These are phyloP conservation scores for Lepus timidus DNA, from an alignment of 2,113 vertebrate genomes.

Conservation along the genomic window DNA sequence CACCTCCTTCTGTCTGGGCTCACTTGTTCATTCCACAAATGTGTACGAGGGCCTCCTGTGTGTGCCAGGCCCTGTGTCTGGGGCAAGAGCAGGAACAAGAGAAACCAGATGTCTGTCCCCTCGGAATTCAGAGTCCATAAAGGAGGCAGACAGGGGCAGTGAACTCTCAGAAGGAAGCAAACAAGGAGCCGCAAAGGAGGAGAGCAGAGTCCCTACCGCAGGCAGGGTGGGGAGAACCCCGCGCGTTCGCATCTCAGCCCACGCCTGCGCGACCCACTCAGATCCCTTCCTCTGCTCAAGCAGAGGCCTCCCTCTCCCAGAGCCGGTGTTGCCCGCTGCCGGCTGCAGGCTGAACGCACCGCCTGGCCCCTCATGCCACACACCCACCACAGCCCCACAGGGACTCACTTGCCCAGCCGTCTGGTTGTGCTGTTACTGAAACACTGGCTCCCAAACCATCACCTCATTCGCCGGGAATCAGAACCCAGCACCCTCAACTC, in stretches of 20 bases:
- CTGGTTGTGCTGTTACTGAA: neutral
- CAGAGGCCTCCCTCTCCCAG: neutral
- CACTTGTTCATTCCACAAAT: neutral
- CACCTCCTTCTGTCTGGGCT: neutral
- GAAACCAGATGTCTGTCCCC: neutral
- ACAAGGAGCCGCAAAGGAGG: neutral
- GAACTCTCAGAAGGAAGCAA: neutral
- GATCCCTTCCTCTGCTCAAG: too few relatives aligned
- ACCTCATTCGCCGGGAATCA: neutral
- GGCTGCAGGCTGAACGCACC: neutral
- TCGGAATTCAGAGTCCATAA: neutral
- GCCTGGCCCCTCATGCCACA: neutral
- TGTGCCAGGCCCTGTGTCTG: neutral
- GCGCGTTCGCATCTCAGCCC: neutral
- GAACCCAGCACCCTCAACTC: too few relatives aligned
- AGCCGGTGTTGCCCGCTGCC: neutral
- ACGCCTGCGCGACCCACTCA: neutral
- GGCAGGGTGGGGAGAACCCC: neutral
- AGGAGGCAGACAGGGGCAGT: neutral
- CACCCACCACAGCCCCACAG: fast-evolving
- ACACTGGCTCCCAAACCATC: neutral
- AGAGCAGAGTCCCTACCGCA: neutral
- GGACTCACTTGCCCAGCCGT: neutral
- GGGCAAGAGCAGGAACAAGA: neutral
- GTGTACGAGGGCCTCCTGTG: neutral